Conservation (phyloP, 2,888 invertebrate species). For the Tinea pellionella region DNA sequence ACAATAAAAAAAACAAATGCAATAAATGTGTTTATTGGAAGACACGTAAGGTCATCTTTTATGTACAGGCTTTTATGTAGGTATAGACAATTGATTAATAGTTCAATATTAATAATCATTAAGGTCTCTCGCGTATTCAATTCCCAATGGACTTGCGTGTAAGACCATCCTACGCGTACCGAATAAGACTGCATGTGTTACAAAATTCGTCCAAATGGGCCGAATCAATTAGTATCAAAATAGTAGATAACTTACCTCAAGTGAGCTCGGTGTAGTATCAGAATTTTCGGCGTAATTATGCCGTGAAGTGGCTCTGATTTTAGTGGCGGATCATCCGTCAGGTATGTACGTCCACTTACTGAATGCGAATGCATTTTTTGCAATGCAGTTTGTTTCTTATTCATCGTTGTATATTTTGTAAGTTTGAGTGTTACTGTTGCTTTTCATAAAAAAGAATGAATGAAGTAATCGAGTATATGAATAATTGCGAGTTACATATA, state of each 20-base stretch:
- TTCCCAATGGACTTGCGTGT: not conserved
- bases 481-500: too few relatives aligned
- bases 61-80: too few relatives aligned
- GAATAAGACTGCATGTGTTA: not conserved
- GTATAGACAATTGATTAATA: not conserved
- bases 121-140: not conserved
- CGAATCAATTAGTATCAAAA: not conserved
- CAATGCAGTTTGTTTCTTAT: not conserved
- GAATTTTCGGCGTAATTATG: slow-evolving; percentile 36
- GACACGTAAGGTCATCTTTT: too few relatives aligned
- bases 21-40: too few relatives aligned
- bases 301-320: slow-evolving; percentile 35
- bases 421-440: not conserved
- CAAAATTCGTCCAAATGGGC: not conserved
- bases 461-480: too few relatives aligned
- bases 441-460: not conserved
- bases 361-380: not conserved
- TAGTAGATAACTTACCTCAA: slow-evolving; percentile 25
- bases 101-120: not conserved
- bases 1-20: too few relatives aligned
- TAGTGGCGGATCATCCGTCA: slow-evolving; percentile 5
- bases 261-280: slow-evolving; percentile 11
- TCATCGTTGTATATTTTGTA: not conserved
- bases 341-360: slow-evolving; percentile 7
- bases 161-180: not conserved